phyloP scores from a whole-genome alignment of 1,140 invertebrate species.

The Steinernema khuongi region DNA sequence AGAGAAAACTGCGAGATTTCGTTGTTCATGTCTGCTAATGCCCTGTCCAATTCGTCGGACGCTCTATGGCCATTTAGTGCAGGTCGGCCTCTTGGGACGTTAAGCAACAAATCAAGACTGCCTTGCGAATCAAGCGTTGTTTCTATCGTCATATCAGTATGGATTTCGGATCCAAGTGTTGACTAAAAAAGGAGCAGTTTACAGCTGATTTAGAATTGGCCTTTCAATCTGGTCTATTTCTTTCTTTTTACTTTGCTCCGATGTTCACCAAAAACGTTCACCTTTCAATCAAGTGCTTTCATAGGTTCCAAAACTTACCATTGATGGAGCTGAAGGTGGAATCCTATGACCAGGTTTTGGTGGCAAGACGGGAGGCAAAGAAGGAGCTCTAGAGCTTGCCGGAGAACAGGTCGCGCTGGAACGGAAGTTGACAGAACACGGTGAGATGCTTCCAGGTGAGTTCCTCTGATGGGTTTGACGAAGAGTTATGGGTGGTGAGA shows the following conservation, averaged over 20 bases:
- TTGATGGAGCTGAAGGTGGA: constrained; percentile 2
- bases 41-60: background rate
- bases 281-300: no score
- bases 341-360: constrained; percentile 28
- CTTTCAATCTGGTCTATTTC: no score
- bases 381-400: background rate
- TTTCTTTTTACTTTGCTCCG: no score
- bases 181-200: background rate
- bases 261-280: no score
- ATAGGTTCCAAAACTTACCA: constrained; percentile 1
- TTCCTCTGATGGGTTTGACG: background rate
- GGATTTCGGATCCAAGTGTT: background rate
- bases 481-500: background rate
- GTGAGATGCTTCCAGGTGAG: background rate
- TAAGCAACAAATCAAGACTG: background rate
- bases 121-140: background rate
- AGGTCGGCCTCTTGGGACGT: background rate
- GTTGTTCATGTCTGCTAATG: background rate
- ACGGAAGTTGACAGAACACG: background rate
- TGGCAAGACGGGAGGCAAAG: constrained; percentile 29
- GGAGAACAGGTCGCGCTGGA: background rate
- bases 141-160: background rate
- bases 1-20: background rate
- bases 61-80: background rate
- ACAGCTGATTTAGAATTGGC: background rate